A percentile compares a stretch with the other conserved stretches of the same genome.
phyloP scores from a whole-genome alignment of 2,113 vertebrate genomes.

The Haplochromis burtoni region DNA sequence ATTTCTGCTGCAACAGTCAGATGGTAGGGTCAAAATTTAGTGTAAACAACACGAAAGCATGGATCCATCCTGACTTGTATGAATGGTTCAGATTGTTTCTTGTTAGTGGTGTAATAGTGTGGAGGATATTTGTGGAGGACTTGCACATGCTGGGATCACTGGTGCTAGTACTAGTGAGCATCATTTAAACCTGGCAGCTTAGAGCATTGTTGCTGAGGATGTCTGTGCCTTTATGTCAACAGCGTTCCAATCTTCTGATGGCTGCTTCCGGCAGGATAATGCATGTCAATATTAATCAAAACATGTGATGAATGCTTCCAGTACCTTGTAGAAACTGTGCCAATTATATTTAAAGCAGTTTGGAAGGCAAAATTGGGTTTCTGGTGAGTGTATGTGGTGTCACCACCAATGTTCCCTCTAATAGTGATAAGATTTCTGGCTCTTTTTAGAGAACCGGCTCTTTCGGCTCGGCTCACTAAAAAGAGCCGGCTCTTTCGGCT shows the following conservation, averaged over 20 bases:
- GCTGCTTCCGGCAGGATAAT: not conserved
- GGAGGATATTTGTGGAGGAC: not conserved
- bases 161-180: not conserved
- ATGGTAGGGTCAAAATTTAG: not conserved
- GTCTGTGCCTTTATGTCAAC: not conserved
- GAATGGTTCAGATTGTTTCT: not conserved
- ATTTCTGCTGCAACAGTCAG: not conserved
- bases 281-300: not conserved
- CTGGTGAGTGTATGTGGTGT: not conserved
- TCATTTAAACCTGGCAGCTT: not conserved
- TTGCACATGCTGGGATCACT: not conserved
- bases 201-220: not conserved
- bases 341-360: not conserved
- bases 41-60: not conserved
- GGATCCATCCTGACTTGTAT: not conserved
- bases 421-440: not conserved
- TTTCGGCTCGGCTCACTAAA: not conserved
- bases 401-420: not conserved
- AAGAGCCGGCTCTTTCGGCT: not conserved
- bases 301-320: not conserved
- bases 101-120: not conserved
- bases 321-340: not conserved
- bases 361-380: not conserved
- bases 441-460: not conserved
- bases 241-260: not conserved